Evolutionary conservation across 2,888 invertebrate species (phyloP), one percentile per base, ranked within the genome.

Genomic region (Tipula vernalis): DNA sequence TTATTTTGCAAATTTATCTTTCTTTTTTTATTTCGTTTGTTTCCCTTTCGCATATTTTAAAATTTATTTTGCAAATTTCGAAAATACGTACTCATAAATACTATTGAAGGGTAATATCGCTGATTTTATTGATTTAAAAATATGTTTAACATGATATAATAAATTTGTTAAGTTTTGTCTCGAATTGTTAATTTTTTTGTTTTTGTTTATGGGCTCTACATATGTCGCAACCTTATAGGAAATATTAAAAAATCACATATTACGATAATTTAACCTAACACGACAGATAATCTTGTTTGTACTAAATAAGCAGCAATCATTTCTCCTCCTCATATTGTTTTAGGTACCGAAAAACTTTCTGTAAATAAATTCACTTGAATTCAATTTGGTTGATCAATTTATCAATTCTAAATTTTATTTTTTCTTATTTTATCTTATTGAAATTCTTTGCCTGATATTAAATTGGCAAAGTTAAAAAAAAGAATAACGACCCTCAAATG

Each of bases 301-400:
- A 51, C 18, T 28, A 71, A 71, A 71, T 10, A 51, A 2, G 13
- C 28, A 71, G 28, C 71, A 71, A 71, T 71, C 28, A 71, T 71
- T 71, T 71, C 28, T 28, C 28, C 51, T 6, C 71, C 51, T 6
- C 51, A 51, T 15, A 15, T 51, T 15, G n/a, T 5, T 51, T 15
- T 15, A 39, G 1, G 39, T 39, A 39, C 8, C 6, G n/a, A 51
- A 51, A 51, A 51, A 15, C 15, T 51, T 51, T 51, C 44, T 6
- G 44, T 44, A 44, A 44, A 44, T n/a, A 51, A 51, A 51, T 51
- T 51, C 71, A 71, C 28, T 71, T 71, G 28, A 71, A 71, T 71
- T 71, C 71, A 71, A 71, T 71, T 71, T 71, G 71, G 71, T 71
- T 71, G 71, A 71, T 71, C 71, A 71, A 71, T 71, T 71, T 71